A percentile compares a stretch with the other conserved stretches of the same genome.
Evolutionary conservation across 2,113 vertebrate genomes (phyloP).

Genomic region (Callopanchax toddi): DNA sequence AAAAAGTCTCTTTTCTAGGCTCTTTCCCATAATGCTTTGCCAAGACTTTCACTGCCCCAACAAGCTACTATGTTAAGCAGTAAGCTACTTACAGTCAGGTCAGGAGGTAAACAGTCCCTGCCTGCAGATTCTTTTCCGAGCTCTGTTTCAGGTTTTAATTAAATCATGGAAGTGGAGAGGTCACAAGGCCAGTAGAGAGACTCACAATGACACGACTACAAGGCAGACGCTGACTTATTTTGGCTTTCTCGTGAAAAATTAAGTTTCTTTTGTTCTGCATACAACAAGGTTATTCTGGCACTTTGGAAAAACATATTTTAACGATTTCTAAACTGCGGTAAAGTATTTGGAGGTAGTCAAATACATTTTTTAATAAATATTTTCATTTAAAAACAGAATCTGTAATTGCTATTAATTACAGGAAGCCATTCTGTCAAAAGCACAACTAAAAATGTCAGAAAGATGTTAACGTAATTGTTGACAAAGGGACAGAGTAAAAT

Average conservation of each 20-base stretch:
- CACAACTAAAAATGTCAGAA: no score
- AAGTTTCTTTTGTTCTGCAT: neutral
- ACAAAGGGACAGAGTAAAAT: no score
- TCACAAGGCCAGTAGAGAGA: conserved; percentile 1
- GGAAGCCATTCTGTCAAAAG: no score
- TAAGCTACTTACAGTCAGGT: conserved; percentile 73
- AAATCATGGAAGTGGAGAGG: conserved; percentile 2
- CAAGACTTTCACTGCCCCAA: conserved; percentile 2
- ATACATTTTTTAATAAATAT: neutral
- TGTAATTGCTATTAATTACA: no score
- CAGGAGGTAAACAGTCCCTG: conserved; percentile 14
- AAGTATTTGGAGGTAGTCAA: neutral
- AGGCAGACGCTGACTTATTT: neutral
- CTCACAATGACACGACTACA: conserved; percentile 4
- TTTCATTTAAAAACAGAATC: no score
- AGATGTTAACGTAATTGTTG: no score
- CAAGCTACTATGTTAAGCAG: conserved; percentile 23
- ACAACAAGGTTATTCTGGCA: neutral
- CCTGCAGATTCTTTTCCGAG: neutral
- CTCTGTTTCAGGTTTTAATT: neutral
- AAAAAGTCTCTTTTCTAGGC: neutral
- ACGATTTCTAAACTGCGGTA: neutral
- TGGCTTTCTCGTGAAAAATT: neutral
- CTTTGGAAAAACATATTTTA: neutral
- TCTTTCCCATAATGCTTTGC: conserved; percentile 37